These are phyloP conservation scores for Camelus bactrianus DNA, from an alignment of 2,113 vertebrate genomes.

Conservation along the genomic window DNA sequence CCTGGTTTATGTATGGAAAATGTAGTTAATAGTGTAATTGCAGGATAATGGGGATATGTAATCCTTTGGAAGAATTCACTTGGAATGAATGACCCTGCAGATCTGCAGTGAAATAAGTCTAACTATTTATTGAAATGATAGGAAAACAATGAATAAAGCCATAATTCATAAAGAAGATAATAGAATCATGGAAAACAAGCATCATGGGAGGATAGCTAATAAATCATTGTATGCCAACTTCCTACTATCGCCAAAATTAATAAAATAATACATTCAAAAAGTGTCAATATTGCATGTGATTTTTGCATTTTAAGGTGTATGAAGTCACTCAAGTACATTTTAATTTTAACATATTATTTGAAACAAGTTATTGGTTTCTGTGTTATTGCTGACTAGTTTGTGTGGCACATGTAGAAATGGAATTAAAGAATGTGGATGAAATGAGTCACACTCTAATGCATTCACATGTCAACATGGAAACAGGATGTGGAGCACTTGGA, in stretches of 20 bases:
- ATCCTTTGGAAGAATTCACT: slow-evolving; percentile 31
- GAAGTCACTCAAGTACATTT: not conserved
- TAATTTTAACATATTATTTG: not conserved
- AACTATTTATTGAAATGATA: slow-evolving; percentile 64
- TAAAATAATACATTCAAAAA: slow-evolving; percentile 54
- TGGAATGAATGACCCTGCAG: not conserved
- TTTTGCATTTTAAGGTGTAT: slow-evolving; percentile 4
- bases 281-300: not conserved
- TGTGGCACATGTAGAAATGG: not conserved
- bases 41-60: not conserved
- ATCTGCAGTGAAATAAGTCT: slow-evolving; percentile 42
- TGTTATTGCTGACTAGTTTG: not conserved
- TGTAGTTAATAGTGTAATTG: not conserved
- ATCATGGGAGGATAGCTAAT: slow-evolving; percentile 22
- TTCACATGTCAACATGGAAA: not conserved
- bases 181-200: slow-evolving; percentile 44
- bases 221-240: slow-evolving; percentile 46
- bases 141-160: slow-evolving; percentile 62
- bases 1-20: not conserved
- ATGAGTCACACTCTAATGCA: not conserved
- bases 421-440: not conserved
- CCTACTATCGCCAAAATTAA: slow-evolving; percentile 27
- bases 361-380: slow-evolving; percentile 7
- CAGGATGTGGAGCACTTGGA: not conserved
- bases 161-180: slow-evolving; percentile 61